Conservation (phyloP, 1,140 invertebrate species). For the Papilio glaucus region DNA sequence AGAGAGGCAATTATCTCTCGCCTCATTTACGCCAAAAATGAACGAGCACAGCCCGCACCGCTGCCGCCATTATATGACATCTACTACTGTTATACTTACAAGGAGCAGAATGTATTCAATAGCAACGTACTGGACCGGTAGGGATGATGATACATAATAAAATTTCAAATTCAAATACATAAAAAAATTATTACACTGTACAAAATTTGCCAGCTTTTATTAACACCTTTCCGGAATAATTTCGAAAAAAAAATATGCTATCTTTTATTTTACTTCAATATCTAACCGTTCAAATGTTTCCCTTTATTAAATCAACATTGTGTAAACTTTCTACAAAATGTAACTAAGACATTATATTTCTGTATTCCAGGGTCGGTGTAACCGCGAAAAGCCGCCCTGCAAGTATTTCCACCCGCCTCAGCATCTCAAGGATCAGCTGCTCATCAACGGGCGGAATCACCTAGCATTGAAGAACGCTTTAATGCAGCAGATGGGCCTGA, state of each 20-base stretch:
- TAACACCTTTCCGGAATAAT: too few species aligned
- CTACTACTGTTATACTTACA: background rate
- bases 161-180: too few species aligned
- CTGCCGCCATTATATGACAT: background rate
- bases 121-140: background rate
- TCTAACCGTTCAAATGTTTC: background rate
- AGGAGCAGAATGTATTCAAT: background rate
- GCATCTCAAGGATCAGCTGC: conserved; percentile 99
- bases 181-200: too few species aligned
- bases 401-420: conserved; percentile 99
- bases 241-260: too few species aligned
- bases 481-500: conserved; percentile 97
- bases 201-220: too few species aligned
- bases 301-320: background rate
- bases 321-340: background rate
- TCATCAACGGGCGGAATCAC: conserved; percentile 99
- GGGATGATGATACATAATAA: background rate
- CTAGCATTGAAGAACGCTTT: conserved; percentile 98
- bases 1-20: conserved; percentile 79
- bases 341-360: background rate
- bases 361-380: conserved; percentile 97
- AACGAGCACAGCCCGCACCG: conserved; percentile 37
- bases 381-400: conserved; percentile 99
- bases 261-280: too few species aligned
- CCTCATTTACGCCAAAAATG: conserved; percentile 78